These are phyloP conservation scores for Eucriotettix oculatus DNA, from an alignment of 2,888 invertebrate genomes.

Conservation along the genomic window DNA sequence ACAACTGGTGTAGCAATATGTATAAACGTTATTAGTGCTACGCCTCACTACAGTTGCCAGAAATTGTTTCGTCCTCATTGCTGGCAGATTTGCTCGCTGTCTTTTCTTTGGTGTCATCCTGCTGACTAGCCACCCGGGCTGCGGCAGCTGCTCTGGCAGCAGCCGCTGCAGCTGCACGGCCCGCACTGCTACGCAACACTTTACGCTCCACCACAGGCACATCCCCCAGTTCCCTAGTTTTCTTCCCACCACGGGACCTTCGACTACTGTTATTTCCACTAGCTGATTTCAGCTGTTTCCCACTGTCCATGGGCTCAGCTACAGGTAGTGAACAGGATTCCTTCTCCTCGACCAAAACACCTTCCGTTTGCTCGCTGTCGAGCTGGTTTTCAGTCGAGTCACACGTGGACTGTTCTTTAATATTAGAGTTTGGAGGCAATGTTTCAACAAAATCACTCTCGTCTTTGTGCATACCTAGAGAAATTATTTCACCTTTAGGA, in stretches of 20 bases:
- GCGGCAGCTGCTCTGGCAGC: constrained; percentile 33
- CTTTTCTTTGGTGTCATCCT: not conserved
- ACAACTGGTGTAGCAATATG: constrained; percentile 6
- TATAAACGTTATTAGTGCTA: constrained; percentile 7
- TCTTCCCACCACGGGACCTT: constrained; percentile 21
- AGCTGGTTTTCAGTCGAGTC: no score
- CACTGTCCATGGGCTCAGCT: not conserved
- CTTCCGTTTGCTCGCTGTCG: not conserved
- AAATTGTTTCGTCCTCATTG: no score
- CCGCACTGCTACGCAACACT: constrained; percentile 47
- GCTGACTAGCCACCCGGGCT: not conserved
- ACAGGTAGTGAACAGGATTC: not conserved
- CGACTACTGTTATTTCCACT: constrained; percentile 16
- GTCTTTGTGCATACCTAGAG: no score
- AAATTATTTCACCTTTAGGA: no score
- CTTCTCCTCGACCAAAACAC: not conserved
- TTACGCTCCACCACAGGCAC: constrained; percentile 41
- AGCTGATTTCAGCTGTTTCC: not conserved
- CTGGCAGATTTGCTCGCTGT: not conserved
- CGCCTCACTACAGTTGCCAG: constrained; percentile 6
- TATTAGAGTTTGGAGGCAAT: no score
- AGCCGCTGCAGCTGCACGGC: constrained; percentile 41
- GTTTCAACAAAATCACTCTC: no score
- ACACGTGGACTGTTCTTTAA: no score
- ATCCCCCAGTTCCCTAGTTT: constrained; percentile 21